Conservation (phyloP, 2,113 vertebrate species). For the human (Homo sapiens) region GRCh38 chr11:7284001-7284500, state of each 20-base stretch:
- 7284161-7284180: background rate
- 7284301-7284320: background rate
- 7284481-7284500: conserved; percentile 28
- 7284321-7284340: background rate
- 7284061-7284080: background rate
- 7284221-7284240: background rate
- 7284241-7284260: background rate
- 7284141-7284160: background rate
- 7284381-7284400: background rate
- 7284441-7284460: conserved; percentile 38
- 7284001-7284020: background rate
- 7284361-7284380: background rate
- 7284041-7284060: background rate
- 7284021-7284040: background rate
- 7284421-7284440: background rate
- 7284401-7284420: background rate
- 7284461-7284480: conserved; percentile 20
- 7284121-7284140: background rate
- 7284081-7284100: background rate
- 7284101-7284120: background rate
- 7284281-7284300: background rate
- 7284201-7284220: background rate
- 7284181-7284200: background rate
- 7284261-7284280: background rate
- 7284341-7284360: conserved; percentile 7